Evolutionary conservation across 2,113 vertebrate species (phyloP).

Genomic region (Nothoprocta perdicaria): DNA sequence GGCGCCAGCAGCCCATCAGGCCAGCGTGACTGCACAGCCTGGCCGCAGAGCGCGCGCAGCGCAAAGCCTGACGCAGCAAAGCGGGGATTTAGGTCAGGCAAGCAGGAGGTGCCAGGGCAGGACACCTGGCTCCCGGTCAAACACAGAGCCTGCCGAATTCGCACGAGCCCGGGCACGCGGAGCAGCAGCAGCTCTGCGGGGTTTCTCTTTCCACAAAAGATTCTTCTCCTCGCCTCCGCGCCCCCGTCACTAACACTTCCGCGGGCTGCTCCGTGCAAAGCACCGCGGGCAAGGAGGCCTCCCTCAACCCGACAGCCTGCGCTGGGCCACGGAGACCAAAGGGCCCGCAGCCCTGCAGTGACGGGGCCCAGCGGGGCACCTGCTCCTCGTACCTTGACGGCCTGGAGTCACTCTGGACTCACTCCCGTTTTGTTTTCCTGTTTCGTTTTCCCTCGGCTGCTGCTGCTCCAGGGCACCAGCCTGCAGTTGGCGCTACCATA

Average conservation of each 20-base stretch:
- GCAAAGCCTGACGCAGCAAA: slow-evolving; percentile 61
- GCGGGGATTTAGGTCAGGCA: slow-evolving; percentile 62
- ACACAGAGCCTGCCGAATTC: slow-evolving; percentile 21
- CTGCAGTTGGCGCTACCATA: neutral
- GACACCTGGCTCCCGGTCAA: slow-evolving; percentile 45
- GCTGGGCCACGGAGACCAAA: neutral
- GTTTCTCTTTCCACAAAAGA: neutral
- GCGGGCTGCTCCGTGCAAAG: neutral
- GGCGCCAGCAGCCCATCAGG: slow-evolving; percentile 22
- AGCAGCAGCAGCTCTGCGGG: neutral
- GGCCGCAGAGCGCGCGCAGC: neutral
- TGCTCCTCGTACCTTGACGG: neutral
- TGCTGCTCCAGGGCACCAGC: neutral
- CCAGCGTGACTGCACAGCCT: neutral
- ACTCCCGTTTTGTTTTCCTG: no score
- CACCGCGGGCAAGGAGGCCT: neutral
- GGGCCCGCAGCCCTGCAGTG: neutral
- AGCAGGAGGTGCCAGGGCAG: slow-evolving; percentile 47
- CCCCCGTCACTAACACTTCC: neutral
- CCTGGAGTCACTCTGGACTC: neutral
- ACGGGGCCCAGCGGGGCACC: neutral
- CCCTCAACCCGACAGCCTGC: neutral
- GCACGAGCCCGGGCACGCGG: slow-evolving; percentile 51
- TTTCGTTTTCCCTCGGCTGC: neutral
- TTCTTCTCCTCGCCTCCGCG: neutral